Base-by-base conservation (phyloP, 1,140 invertebrate genomes). In the Odontomachus brunneus region DNA sequence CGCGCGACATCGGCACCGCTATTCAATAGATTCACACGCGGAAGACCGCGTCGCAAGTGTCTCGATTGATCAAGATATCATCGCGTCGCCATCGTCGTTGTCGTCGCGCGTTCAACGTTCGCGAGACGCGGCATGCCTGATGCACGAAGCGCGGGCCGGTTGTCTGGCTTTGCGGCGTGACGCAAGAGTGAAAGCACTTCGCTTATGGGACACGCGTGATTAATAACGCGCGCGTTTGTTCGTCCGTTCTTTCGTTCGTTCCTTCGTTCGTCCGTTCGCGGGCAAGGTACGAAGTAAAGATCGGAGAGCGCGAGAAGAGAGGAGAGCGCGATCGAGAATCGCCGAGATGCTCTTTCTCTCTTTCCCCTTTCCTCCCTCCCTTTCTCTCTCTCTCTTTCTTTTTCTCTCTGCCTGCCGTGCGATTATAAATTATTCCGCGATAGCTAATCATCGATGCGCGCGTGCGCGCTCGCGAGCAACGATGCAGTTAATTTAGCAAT, bases 11-110 rank as follows among this genome's bases (percentile, higher is more conserved):
- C 17, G 49, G 63, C 22, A 22, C 29, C 62, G 66, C 48, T 29
- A 67, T 72, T 24, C 48, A 53, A 66, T 26, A 19, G 33, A 65
- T 57, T 7, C 55, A 38, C 59, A 15, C 33, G 48, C 9, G 15
- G 24, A 55, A 19, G 48, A 65, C 24, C 66, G 38, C 53, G 57
- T 63, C 26, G 22, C 14, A 12, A 22, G 66, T 17, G 9, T 38
- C 17, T 14, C 65, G 71, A 85, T 74, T 53, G 83, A 83, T 76
- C 84, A 71, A 87, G 85, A 85, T 87, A 85, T 85, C 83, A 76
- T 72, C 76, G 73, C 65, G 57, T 69, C 76, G 49, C 9, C 38
- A 7, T 11, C 38, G 38, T 44, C 38, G 38, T 44, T 11, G 38
- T 85, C 72, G 66, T 62, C 60, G 57, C 63, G 63, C 80, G 66